These are phyloP conservation scores for Melanotaenia parkinsoni DNA, from an alignment of 2,797 vertebrate genomes.

Conservation along the genomic window DNA sequence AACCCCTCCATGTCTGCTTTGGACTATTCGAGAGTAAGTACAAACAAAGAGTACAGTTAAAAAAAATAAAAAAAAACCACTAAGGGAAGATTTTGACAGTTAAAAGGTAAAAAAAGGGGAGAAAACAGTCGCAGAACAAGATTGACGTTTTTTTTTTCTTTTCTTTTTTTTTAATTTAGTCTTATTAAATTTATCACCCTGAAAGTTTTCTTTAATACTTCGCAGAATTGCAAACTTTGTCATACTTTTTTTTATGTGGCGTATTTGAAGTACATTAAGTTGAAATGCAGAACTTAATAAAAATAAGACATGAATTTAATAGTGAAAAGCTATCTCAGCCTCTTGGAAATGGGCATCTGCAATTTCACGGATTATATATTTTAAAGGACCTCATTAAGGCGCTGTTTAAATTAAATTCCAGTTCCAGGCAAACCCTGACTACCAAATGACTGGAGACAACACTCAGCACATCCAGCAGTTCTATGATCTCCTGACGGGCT, in stretches of 20 bases:
- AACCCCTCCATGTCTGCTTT: constrained; percentile 97
- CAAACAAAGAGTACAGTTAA: background rate
- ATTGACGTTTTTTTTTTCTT: constrained; percentile 23
- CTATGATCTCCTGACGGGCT: constrained; percentile 98
- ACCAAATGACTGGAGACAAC: constrained; percentile 97
- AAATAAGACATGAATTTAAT: constrained; percentile 88
- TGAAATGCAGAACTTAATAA: constrained; percentile 87
- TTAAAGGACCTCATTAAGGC: constrained; percentile 93
- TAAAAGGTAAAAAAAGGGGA: background rate
- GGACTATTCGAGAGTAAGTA: constrained; percentile 98
- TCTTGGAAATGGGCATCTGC: constrained; percentile 85
- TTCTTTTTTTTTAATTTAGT: constrained; percentile 33
- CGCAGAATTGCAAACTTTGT: constrained; percentile 64
- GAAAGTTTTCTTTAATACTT: constrained; percentile 57
- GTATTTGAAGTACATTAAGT: constrained; percentile 86
- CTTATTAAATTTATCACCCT: constrained; percentile 50
- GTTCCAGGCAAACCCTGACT: constrained; percentile 99
- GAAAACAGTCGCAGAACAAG: constrained; percentile 5
- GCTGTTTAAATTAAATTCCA: constrained; percentile 91
- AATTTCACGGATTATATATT: constrained; percentile 98
- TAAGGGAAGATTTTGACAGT: background rate
- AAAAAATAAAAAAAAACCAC: constrained; percentile 5
- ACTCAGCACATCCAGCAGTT: constrained; percentile 99
- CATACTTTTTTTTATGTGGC: constrained; percentile 62
- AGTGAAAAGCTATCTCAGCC: constrained; percentile 80